Evolutionary conservation across 1,140 invertebrate species (phyloP).

Genomic region (Theocolax elegans): DNA sequence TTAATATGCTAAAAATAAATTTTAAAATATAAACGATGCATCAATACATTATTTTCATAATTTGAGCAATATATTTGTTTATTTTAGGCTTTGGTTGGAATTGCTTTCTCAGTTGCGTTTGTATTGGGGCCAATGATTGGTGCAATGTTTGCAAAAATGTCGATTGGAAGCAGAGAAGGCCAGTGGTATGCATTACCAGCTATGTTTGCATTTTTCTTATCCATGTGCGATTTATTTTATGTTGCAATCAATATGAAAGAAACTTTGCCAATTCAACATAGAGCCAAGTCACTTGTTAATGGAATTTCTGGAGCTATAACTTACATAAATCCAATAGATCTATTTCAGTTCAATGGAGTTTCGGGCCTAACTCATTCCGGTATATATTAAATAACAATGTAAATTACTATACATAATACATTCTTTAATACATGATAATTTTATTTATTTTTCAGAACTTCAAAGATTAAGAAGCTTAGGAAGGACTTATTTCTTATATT

Average conservation of each 20-base stretch:
- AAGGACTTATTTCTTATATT: slow-evolving; percentile 91
- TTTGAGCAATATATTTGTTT: slow-evolving; percentile 4
- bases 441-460: slow-evolving; percentile 68
- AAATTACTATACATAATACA: neutral
- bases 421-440: neutral
- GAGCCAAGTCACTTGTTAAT: slow-evolving; percentile 73
- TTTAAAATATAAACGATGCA: slow-evolving; percentile 2
- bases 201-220: slow-evolving; percentile 83
- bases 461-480: slow-evolving; percentile 80
- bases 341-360: slow-evolving; percentile 71
- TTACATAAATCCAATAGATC: slow-evolving; percentile 77
- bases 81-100: slow-evolving; percentile 91
- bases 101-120: slow-evolving; percentile 98
- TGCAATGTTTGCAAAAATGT: slow-evolving; percentile 86
- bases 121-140: slow-evolving; percentile 95
- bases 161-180: slow-evolving; percentile 68
- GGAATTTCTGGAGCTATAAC: slow-evolving; percentile 79
- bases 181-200: slow-evolving; percentile 89
- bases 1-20: neutral
- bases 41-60: no score
- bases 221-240: slow-evolving; percentile 83
- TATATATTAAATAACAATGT: slow-evolving; percentile 30
- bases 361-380: slow-evolving; percentile 48
- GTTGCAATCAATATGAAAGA: slow-evolving; percentile 84
- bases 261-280: slow-evolving; percentile 81